phyloP scores from a whole-genome alignment of 2,888 invertebrate species.

The Agrotis clavis region DNA sequence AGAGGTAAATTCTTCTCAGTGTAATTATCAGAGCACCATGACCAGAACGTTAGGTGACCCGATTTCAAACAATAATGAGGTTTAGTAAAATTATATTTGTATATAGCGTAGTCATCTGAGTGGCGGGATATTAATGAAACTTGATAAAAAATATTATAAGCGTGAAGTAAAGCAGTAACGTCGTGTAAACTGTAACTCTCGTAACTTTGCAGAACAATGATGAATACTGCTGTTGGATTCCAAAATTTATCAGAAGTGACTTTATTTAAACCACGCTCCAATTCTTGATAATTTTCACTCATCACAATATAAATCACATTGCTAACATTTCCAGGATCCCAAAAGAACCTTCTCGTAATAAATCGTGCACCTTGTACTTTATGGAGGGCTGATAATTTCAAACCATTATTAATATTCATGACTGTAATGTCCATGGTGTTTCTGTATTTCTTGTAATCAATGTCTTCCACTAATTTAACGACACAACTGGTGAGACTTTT shows the following conservation, averaged over 20 bases:
- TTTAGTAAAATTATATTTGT: constrained; percentile 59
- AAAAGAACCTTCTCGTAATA: constrained; percentile 61
- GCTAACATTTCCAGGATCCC: constrained; percentile 57
- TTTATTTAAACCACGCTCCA: constrained; percentile 57
- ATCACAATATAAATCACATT: constrained; percentile 67
- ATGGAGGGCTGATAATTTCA: constrained; percentile 61
- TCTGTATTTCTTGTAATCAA: constrained; percentile 36
- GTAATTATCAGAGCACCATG: constrained; percentile 40
- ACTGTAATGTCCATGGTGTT: constrained; percentile 62
- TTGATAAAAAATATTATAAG: constrained; percentile 39
- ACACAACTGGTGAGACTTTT: constrained; percentile 55
- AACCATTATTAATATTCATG: constrained; percentile 63
- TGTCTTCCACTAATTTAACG: constrained; percentile 43
- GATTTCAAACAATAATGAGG: constrained; percentile 49
- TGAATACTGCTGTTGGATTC: constrained; percentile 71
- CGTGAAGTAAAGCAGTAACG: constrained; percentile 59
- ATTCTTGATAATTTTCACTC: constrained; percentile 59
- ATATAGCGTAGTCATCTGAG: constrained; percentile 37
- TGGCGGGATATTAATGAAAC: constrained; percentile 29
- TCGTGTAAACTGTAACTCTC: constrained; percentile 42
- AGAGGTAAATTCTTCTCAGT: constrained; percentile 10
- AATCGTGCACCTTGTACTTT: constrained; percentile 59
- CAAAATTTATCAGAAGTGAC: constrained; percentile 67
- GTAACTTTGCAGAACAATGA: constrained; percentile 66
- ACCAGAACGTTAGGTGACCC: constrained; percentile 45